Base-by-base conservation (phyloP, 2,888 invertebrate genomes). In the Balanococcus diminutus region DNA sequence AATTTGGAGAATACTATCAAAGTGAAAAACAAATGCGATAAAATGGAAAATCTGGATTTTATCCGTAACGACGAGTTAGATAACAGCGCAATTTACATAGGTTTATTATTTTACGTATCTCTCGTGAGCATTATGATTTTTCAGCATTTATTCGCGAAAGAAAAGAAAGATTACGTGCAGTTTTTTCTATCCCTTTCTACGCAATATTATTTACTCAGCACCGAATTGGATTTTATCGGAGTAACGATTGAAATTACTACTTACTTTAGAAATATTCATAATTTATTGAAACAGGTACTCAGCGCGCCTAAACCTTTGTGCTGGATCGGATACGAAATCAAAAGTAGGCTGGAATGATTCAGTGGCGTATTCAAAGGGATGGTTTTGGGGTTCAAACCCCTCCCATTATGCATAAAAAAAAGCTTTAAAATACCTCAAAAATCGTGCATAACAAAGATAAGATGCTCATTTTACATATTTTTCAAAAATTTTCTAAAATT, bases 181-280 rank as follows among this genome's bases (percentile, higher is more conserved):
- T 36, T 79, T 79, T 79, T 79, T 6, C n/a, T 79, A n/a, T 79
- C 75, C 0, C 19, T 79, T 19, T 36, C 75, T 1, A 79, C 75
- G 36, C 75, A 79, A 19, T 79, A 79, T 19, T 79, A 36, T 36
- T 79, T 79, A 79, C 36, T 79, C 11, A 79, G 75, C 19, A 79
- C 75, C n/a, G 75, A 79, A 36, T 19, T 79, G 25, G 75, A 79
- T 19, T 79, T 79, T n/a, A 19, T 79, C 19, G 19, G 22, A 36
- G 36, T 79, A 19, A 79, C 36, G 8, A 19, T 19, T 3, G 36
- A 79, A 36, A 79, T 79, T 19, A 79, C 32, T 25, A 22, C 19
- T 28, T 79, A 79, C 28, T 79, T 36, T 22, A 79, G 75, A 31
- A 36, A 36, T 79, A 79, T 79, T 36, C 32, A 79, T 11, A 11